A percentile compares a stretch with the other conserved stretches of the same genome.
These are phyloP conservation scores for Zaprionus nigranus DNA, from an alignment of 1,140 invertebrate species.

Conservation along the genomic window DNA sequence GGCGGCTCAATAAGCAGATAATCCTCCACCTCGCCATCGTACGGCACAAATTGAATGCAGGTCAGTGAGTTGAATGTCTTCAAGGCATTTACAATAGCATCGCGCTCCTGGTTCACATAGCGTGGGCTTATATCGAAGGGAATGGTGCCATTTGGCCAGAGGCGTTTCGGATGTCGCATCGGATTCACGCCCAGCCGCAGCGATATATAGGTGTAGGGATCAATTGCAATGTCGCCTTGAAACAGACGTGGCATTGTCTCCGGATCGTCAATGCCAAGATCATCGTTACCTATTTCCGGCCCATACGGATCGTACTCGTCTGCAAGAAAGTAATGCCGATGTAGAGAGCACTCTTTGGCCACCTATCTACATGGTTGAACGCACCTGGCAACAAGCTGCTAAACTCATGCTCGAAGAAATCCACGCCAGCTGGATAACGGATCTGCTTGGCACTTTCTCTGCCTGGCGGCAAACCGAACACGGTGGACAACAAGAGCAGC, in stretches of 20 bases:
- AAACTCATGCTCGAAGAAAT: slow-evolving; percentile 82
- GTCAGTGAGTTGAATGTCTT: slow-evolving; percentile 89
- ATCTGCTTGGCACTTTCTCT: slow-evolving; percentile 65
- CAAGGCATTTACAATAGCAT: slow-evolving; percentile 87
- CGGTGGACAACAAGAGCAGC: slow-evolving; percentile 11
- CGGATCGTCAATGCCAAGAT: slow-evolving; percentile 86
- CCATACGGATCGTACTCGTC: slow-evolving; percentile 70
- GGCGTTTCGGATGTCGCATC: slow-evolving; percentile 85
- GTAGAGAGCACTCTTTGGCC: background rate
- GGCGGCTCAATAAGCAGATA: slow-evolving; percentile 90
- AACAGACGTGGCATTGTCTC: slow-evolving; percentile 89
- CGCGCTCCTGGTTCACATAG: slow-evolving; percentile 85
- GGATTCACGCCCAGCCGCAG: slow-evolving; percentile 88
- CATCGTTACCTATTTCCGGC: slow-evolving; percentile 66
- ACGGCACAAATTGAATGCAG: slow-evolving; percentile 89
- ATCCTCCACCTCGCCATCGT: slow-evolving; percentile 88
- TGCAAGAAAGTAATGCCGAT: slow-evolving; percentile 14
- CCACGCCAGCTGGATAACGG: slow-evolving; percentile 69
- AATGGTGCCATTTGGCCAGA: slow-evolving; percentile 89
- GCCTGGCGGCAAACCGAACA: slow-evolving; percentile 18
- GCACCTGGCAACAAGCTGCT: slow-evolving; percentile 63
- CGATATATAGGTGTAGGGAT: slow-evolving; percentile 85
- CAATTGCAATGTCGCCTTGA: slow-evolving; percentile 89
- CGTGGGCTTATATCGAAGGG: slow-evolving; percentile 89
- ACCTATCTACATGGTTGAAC: slow-evolving; percentile 15